phyloP scores from a whole-genome alignment of 1,140 invertebrate species.

The Drosophila busckii region DNA sequence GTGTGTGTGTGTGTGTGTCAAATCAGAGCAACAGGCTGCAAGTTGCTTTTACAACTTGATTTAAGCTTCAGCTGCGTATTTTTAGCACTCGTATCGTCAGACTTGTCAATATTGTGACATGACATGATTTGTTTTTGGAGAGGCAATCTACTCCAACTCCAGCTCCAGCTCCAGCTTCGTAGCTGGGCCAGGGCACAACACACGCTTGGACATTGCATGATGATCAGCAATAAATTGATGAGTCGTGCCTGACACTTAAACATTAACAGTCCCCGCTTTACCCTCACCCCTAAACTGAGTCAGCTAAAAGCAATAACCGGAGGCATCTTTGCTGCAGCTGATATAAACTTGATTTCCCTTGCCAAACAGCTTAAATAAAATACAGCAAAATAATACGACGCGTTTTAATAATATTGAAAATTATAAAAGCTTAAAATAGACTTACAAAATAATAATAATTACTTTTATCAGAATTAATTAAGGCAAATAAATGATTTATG shows the following conservation, averaged over 20 bases:
- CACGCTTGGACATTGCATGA: constrained; percentile 46
- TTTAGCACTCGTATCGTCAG: constrained; percentile 40
- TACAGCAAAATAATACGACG: too few relatives aligned
- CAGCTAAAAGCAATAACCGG: constrained; percentile 59
- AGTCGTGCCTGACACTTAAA: constrained; percentile 14
- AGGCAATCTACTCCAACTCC: constrained; percentile 6
- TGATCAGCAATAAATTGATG: constrained; percentile 69
- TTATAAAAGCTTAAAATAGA: too few relatives aligned
- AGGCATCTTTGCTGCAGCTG: too few relatives aligned
- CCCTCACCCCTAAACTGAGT: too few relatives aligned
- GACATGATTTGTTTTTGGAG: constrained; percentile 59
- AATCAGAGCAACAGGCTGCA: constrained; percentile 17
- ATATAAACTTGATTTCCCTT: too few relatives aligned
- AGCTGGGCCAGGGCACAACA: neutral
- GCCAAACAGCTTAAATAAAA: too few relatives aligned
- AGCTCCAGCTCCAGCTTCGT: neutral
- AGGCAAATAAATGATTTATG: too few relatives aligned
- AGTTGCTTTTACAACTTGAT: too few relatives aligned
- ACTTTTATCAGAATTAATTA: too few relatives aligned
- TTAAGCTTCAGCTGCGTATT: too few relatives aligned
- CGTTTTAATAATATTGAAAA: too few relatives aligned
- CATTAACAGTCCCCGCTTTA: neutral
- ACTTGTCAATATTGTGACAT: constrained; percentile 64
- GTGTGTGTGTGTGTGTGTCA: neutral
- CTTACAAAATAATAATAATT: too few relatives aligned